Conservation (phyloP, 2,797 vertebrate genomes). For the Tinamus major region DNA sequence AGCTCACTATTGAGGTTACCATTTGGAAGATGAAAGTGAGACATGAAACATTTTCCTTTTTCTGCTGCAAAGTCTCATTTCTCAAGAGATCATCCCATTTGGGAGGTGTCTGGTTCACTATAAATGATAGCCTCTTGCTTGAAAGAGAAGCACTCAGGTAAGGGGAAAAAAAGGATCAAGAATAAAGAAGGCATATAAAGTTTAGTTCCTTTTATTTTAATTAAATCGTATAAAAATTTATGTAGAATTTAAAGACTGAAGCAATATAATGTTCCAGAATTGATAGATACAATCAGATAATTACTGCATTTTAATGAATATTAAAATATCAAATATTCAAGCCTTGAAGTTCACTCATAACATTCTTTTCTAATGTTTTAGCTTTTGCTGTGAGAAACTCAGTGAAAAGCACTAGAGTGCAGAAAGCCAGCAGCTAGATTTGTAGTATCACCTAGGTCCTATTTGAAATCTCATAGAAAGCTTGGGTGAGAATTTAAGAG, state of each 20-base stretch:
- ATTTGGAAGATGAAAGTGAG: constrained; percentile 68
- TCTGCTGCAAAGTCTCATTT: constrained; percentile 37
- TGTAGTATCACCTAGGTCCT: neutral
- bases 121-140: constrained; percentile 20
- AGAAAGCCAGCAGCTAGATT: neutral
- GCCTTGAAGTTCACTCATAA: neutral
- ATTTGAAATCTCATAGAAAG: neutral
- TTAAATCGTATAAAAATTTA: constrained; percentile 33
- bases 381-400: neutral
- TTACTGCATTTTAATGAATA: constrained; percentile 34
- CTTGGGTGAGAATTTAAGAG: neutral
- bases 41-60: constrained; percentile 50
- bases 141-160: constrained; percentile 17
- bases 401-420: neutral
- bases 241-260: constrained; percentile 9
- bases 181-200: neutral
- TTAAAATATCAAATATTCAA: constrained; percentile 26
- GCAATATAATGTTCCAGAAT: constrained; percentile 33
- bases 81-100: constrained; percentile 40
- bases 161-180: neutral
- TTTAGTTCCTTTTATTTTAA: constrained; percentile 11
- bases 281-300: constrained; percentile 60
- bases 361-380: neutral
- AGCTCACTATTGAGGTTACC: constrained; percentile 57
- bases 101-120: constrained; percentile 37